A percentile compares a stretch with the other conserved stretches of the same genome.
These are phyloP conservation scores for rabbit (Oryctolagus cuniculus) DNA, from an alignment of 2,113 vertebrate species.

Conservation along the genomic window mOryCun1.1 NC_091438.1:79808001-79808500, in stretches of 20 bases:
- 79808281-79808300: background rate
- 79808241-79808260: background rate
- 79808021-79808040: background rate
- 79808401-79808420: constrained; percentile 11
- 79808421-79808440: background rate
- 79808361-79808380: background rate
- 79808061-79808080: background rate
- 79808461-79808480: background rate
- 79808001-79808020: background rate
- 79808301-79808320: background rate
- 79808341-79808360: background rate
- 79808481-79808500: background rate
- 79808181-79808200: background rate
- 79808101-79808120: background rate
- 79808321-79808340: background rate
- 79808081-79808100: background rate
- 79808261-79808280: background rate
- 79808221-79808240: background rate
- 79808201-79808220: background rate
- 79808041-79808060: background rate
- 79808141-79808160: background rate
- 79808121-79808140: background rate
- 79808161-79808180: background rate
- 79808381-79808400: background rate
- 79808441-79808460: background rate